Conservation (phyloP, 2,113 vertebrate species). For the Centropus unirufus region DNA sequence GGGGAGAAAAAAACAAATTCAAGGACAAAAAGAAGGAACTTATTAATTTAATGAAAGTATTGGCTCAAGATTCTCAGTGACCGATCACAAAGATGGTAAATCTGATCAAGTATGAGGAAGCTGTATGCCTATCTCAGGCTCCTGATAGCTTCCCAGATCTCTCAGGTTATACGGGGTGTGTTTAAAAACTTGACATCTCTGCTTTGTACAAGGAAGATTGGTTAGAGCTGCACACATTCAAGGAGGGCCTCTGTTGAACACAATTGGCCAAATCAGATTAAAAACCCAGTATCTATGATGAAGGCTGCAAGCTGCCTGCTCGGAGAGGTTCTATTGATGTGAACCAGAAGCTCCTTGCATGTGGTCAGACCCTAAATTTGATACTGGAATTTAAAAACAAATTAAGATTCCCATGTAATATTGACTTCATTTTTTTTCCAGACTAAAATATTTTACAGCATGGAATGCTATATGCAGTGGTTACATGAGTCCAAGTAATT, state of each 20-base stretch:
- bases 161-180: neutral
- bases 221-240: neutral
- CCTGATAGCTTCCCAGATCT: neutral
- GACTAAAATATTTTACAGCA: constrained; percentile 59
- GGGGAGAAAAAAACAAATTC: neutral
- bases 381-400: constrained; percentile 67
- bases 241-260: constrained; percentile 36
- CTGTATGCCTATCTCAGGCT: neutral
- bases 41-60: neutral
- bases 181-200: neutral
- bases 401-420: constrained; percentile 67
- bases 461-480: constrained; percentile 66
- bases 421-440: constrained; percentile 27
- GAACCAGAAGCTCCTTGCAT: constrained; percentile 61
- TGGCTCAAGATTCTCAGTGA: neutral
- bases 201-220: neutral
- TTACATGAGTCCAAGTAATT: constrained; percentile 64
- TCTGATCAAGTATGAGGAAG: neutral
- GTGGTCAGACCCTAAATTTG: constrained; percentile 61
- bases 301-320: constrained; percentile 33
- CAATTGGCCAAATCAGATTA: constrained; percentile 68
- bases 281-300: constrained; percentile 37
- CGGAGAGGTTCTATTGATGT: constrained; percentile 41
- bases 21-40: neutral
- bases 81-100: neutral